These are phyloP conservation scores for Corythornis madagascariensis DNA, from an alignment of 2,113 vertebrate species.

Conservation along the genomic window DNA sequence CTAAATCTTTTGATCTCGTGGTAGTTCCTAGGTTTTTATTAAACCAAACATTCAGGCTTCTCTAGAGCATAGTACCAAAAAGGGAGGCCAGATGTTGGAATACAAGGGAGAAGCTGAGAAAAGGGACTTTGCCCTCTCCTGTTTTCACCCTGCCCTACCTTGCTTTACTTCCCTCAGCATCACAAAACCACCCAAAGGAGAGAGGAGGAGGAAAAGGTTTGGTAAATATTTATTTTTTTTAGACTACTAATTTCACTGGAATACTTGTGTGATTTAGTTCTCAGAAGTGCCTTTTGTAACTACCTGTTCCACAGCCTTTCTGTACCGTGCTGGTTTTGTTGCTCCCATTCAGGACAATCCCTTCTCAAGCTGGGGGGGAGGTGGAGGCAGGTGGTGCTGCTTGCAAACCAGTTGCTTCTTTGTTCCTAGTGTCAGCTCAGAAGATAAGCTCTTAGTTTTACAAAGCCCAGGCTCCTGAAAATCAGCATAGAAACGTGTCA, in stretches of 20 bases:
- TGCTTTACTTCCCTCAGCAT: neutral
- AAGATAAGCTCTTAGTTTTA: neutral
- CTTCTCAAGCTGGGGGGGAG: neutral
- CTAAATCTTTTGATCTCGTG: neutral
- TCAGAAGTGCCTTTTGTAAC: constrained; percentile 55
- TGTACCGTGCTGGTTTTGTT: neutral
- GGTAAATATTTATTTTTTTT: neutral
- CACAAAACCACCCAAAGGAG: neutral
- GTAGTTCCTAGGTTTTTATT: neutral
- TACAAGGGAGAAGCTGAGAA: neutral
- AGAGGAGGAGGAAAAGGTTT: neutral
- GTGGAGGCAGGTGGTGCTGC: neutral
- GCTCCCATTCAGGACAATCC: neutral
- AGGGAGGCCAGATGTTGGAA: neutral
- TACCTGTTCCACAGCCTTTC: neutral
- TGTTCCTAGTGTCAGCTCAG: neutral
- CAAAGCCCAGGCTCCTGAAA: constrained; percentile 28
- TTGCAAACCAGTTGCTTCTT: neutral
- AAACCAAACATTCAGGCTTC: neutral
- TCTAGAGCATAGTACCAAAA: neutral
- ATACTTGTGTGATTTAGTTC: neutral
- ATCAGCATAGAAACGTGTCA: neutral
- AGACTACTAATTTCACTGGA: neutral
- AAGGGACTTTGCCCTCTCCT: neutral
- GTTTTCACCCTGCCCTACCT: neutral